Evolutionary conservation across 1,140 invertebrate genomes (phyloP), one percentile per base, ranked within the genome.

Genomic region (Saccostrea glomerata): DNA sequence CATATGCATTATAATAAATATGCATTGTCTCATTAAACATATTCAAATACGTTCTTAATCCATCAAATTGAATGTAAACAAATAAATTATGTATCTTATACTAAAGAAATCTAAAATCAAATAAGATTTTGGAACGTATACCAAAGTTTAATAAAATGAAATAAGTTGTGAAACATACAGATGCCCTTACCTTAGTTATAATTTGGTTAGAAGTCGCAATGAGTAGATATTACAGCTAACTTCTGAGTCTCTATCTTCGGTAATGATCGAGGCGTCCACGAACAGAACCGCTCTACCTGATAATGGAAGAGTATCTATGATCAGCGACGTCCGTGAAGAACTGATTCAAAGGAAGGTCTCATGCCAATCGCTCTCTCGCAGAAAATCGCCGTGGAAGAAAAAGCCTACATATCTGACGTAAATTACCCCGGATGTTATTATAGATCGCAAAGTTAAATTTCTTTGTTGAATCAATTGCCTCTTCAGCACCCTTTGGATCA

Each of bases 281-380:
- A 36, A 36, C 23, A 77, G 11, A 25, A 11, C 23, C 70, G 30
- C 70, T 77, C 30, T 77, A 77, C 70, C 70, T 77, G 70, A 77
- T 77, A 77, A 77, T 77, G 70, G 23, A 73, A 73, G 12, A 73
- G 30, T 77, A 77, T 77, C 70, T 77, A 5, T 30, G 70, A 77
- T 77, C 70, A 36, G 70, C 11, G 15, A 30, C 25, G 12, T 25
- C 23, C 7, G 30, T 36, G 25, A 12, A 30, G 25, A 36, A 36
- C 30, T 15, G 25, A 77, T 77, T 77, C 70, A 77, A 25, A 77
- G 25, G 25, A 30, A 13, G 25, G 25, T 12, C 70, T 25, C 70
- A 15, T 77, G 70, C 70, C 70, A 77, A 77, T 77, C 70, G 15
- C 30, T 36, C 23, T 25, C 70, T 77, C 70, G 25, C 11, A 13